Evolutionary conservation across 2,113 vertebrate species (phyloP).

Genomic region (Laticauda laticaudata): DNA sequence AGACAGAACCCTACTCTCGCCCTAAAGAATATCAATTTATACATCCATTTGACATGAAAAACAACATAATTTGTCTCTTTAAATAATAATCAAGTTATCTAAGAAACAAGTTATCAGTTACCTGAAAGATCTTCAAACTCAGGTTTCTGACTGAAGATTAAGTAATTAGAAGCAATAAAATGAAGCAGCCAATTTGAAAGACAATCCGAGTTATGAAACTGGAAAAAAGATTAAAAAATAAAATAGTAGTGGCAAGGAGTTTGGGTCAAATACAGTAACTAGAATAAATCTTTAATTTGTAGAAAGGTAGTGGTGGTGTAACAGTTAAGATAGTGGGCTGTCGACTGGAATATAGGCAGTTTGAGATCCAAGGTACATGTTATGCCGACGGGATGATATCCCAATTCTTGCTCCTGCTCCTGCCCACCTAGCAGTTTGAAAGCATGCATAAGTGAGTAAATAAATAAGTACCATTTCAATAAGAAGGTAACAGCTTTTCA

Average conservation of each 20-base stretch:
- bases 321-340: not conserved
- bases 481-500: too few species aligned
- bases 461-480: too few species aligned
- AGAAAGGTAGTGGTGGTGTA: not conserved
- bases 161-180: conserved; percentile 97
- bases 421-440: not conserved
- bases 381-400: not conserved
- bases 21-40: not conserved
- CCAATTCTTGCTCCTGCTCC: not conserved
- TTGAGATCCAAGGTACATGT: not conserved
- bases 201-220: conserved; percentile 96
- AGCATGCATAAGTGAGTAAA: not conserved
- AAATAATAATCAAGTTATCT: conserved; percentile 5
- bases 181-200: conserved; percentile 95
- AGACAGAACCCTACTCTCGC: not conserved
- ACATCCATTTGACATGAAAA: too few species aligned
- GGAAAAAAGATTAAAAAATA: conserved; percentile 35
- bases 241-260: not conserved
- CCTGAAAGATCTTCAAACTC: conserved; percentile 98
- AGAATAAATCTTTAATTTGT: not conserved
- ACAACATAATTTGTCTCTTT: not conserved
- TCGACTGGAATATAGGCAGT: not conserved
- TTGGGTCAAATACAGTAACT: not conserved
- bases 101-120: conserved; percentile 61
- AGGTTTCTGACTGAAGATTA: conserved; percentile 96